Base-by-base conservation (phyloP, 2,113 vertebrate species). In the Candoia aspera region DNA sequence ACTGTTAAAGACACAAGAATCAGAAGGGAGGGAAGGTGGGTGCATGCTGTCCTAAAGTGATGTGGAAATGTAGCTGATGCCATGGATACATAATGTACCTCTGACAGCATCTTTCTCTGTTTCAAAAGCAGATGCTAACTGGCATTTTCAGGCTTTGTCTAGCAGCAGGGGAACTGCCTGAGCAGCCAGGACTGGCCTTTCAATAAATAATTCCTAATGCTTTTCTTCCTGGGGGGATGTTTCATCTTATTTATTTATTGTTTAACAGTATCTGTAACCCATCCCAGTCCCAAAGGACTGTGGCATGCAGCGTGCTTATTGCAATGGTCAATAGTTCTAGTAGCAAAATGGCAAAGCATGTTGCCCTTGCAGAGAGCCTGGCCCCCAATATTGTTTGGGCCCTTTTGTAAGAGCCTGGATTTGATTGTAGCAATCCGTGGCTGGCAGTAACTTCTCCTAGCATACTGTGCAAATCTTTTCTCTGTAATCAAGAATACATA, bases 241-340 rank as follows among this genome's bases (percentile, higher is more conserved):
- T 91, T 73, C 86, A 91, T 91, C 85, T 73, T 87, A 79, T 79
- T 37, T 79, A 79, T 79, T 79, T 79, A 79, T 79, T 79, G 73
- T 79, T 79, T 79, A 37, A 79, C 17, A 79, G 33, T 79, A 79
- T 21, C 73, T 79, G 33, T 79, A 79, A 79, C 73, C 73, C 73
- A 79, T 42, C 73, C 0, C 42, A 4, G 33, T 33, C 73, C 33
- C 73, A 79, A 42, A 79, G 73, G 73, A 42, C 68, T 79, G n/a
- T 79, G 68, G 68, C 19, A 19, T 33, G 42, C 8, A 79, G 68
- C 0, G 53, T 87, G 60, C 68, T 91, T 87, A 87, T 91, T 87
- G 37, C 33, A 21, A 42, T 24, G 55, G 60, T 73, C 90, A 91
- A 73, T 87, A 86, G 62, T 42, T 54, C 54, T 55, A 68, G 53